Evolutionary conservation across 2,797 vertebrate species (phyloP).

Genomic region (Numenius phaeopus): DNA sequence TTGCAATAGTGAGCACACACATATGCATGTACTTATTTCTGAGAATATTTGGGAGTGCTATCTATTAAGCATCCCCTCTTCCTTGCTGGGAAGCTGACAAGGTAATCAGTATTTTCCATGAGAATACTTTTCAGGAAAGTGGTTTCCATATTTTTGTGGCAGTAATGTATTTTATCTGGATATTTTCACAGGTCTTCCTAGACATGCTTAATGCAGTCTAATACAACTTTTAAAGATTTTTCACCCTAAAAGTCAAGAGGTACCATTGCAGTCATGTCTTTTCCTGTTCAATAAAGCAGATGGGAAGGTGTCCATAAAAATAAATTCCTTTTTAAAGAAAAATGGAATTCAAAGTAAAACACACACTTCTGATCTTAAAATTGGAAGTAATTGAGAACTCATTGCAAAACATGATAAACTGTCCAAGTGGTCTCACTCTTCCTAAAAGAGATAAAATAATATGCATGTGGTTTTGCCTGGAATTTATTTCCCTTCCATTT

Average conservation of each 20-base stretch:
- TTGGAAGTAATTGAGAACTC: not conserved
- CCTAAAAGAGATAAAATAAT: not conserved
- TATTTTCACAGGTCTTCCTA: not conserved
- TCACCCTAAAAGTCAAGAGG: not conserved
- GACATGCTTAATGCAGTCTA: not conserved
- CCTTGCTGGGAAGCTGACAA: not conserved
- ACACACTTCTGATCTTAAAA: not conserved
- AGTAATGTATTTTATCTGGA: not conserved
- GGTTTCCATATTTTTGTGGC: not conserved
- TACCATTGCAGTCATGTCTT: not conserved
- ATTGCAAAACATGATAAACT: not conserved
- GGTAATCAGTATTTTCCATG: not conserved
- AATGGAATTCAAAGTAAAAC: not conserved
- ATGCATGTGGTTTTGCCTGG: not conserved
- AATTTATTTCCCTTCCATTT: not conserved
- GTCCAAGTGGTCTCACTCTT: not conserved
- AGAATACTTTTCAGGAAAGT: not conserved
- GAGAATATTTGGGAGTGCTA: not conserved
- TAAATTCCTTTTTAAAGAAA: not conserved
- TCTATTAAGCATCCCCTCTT: not conserved
- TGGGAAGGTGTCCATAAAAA: not conserved
- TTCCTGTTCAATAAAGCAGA: not conserved
- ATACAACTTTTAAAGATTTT: not conserved
- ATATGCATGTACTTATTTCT: not conserved
- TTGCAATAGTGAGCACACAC: not conserved